Conservation (phyloP, 2,888 invertebrate species). For the Sarcophaga variegata region DNA sequence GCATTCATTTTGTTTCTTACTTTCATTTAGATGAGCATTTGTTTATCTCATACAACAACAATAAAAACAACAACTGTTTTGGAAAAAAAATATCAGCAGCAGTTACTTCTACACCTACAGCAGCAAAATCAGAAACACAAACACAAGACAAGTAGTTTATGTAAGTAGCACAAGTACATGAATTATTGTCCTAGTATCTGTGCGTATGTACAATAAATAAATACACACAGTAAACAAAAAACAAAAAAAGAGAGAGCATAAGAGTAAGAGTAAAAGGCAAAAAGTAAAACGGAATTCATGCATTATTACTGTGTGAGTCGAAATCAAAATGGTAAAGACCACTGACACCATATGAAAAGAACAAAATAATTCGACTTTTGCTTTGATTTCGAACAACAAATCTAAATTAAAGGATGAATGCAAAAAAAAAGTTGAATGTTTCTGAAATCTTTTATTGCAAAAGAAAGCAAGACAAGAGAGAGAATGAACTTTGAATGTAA, state of each 20-base stretch:
- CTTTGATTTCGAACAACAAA: no score
- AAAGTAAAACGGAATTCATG: not conserved
- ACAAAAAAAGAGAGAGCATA: not conserved
- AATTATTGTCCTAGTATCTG: not conserved
- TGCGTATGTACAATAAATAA: not conserved
- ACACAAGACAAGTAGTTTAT: constrained; percentile 15
- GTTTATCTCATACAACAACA: not conserved
- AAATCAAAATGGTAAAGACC: not conserved
- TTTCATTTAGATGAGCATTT: not conserved
- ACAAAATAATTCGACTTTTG: not conserved
- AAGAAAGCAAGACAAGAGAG: no score
- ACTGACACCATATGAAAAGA: not conserved
- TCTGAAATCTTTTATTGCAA: no score
- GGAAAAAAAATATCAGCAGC: not conserved
- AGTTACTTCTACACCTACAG: not conserved
- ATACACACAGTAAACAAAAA: no score
- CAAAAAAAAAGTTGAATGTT: not conserved
- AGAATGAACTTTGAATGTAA: no score
- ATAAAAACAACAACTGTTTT: not conserved
- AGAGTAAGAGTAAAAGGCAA: no score
- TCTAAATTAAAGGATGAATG: not conserved
- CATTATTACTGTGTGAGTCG: no score
- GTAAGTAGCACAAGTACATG: constrained; percentile 19
- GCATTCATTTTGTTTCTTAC: not conserved
- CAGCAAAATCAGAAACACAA: not conserved